Base-by-base conservation (phyloP, 2,888 invertebrate genomes). In the Mayetiola destructor region DNA sequence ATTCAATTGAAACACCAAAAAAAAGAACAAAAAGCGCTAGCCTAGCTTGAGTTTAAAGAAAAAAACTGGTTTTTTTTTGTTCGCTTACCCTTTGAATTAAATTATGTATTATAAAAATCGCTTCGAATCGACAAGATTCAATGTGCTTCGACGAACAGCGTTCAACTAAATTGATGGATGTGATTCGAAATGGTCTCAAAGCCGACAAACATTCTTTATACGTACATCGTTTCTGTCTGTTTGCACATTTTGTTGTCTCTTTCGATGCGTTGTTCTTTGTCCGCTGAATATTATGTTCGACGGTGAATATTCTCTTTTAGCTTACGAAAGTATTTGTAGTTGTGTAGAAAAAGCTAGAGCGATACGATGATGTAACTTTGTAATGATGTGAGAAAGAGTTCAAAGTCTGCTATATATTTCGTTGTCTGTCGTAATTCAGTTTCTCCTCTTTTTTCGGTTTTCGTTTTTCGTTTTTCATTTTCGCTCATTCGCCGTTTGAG, bases 121-220 rank as follows among this genome's bases (percentile, higher is more conserved):
- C 2, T 48, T 48, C n/a, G 48, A 3, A n/a, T 27, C 2, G n/a
- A 16, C 29, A 3, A 21, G 27, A 48, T 48, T 27, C 48, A 48
- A 48, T 48, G n/a, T 16, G 27, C 14, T 48, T 48, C n/a, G 48
- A 48, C 27, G 48, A 48, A 48, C 48, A 48, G 27, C 48, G 42
- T 23, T 42, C 21, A 27, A 48, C 48, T 48, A 9, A 48, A 27
- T 9, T 27, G n/a, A 48, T 48, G 48, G 48, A 27, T 27, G 27
- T 27, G 48, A 48, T 48, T 27, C 27, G 23, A 27, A n/a, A 39
- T 16, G 23, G 42, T 14, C 42, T 14, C 32, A 14, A 23, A 23
- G 42, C 5, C 5, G 2, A 21, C 42, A 23, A 12, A 42, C 23
- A 42, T 8, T n/a, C 23, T n/a, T 16, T 27, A 20, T 27, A 27